These are phyloP conservation scores for Tenodera sinensis DNA, from an alignment of 2,888 invertebrate species.

Conservation along the genomic window DNA sequence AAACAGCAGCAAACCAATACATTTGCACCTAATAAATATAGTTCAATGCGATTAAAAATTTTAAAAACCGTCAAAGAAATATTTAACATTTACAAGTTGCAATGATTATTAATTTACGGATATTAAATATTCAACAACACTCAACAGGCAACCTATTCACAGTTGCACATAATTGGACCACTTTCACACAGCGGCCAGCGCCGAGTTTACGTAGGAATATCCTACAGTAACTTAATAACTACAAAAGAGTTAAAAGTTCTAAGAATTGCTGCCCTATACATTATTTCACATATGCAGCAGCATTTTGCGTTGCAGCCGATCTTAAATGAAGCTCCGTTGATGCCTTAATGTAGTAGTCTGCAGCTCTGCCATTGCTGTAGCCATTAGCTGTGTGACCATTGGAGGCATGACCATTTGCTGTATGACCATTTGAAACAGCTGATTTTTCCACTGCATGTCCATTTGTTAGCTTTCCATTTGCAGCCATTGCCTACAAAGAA, in stretches of 20 bases:
- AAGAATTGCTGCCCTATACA: background rate
- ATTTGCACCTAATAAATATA: background rate
- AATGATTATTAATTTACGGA: background rate
- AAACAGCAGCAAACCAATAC: background rate
- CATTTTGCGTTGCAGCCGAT: slow-evolving; percentile 9
- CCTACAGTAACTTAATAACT: background rate
- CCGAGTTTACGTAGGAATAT: background rate
- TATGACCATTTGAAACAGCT: background rate
- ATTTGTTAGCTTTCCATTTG: background rate
- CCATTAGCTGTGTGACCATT: slow-evolving; percentile 33
- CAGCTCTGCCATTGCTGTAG: slow-evolving; percentile 41
- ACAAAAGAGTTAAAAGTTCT: background rate
- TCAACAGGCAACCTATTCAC: background rate
- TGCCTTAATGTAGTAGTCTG: slow-evolving; percentile 52
- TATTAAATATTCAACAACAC: background rate
- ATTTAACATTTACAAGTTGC: background rate
- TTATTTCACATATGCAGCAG: background rate
- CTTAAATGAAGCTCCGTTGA: slow-evolving; percentile 25
- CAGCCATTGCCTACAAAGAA: background rate
- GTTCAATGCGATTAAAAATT: background rate
- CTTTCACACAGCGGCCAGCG: slow-evolving; percentile 1
- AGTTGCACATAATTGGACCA: background rate
- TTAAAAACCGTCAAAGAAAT: background rate
- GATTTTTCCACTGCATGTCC: background rate
- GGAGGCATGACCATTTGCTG: background rate